Evolutionary conservation across 2,797 vertebrate species (phyloP).

Genomic region (Hafferia zeledoni): DNA sequence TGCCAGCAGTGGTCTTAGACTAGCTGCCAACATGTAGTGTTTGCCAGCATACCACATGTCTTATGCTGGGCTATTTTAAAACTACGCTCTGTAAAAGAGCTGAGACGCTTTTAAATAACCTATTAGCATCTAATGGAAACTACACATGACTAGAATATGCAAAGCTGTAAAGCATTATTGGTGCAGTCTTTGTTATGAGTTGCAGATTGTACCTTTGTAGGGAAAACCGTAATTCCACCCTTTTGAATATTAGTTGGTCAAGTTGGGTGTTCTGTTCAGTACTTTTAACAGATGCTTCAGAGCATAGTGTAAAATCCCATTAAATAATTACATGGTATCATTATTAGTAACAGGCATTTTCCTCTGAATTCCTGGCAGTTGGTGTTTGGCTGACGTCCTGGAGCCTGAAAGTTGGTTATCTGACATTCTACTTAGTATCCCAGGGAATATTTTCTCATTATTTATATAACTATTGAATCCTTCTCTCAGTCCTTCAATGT

Average conservation of each 20-base stretch:
- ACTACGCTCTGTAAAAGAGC: neutral
- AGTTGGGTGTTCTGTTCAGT: neutral
- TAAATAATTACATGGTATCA: neutral
- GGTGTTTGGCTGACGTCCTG: neutral
- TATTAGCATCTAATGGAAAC: neutral
- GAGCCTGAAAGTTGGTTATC: neutral
- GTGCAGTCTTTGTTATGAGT: neutral
- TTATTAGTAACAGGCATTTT: neutral
- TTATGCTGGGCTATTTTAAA: constrained; percentile 58
- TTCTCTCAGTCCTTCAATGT: neutral
- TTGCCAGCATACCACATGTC: constrained; percentile 44
- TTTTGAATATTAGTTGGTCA: neutral
- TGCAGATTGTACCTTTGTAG: neutral
- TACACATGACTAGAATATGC: neutral
- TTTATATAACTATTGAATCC: neutral
- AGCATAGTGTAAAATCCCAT: neutral
- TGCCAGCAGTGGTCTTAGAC: constrained; percentile 27
- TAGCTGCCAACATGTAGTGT: neutral
- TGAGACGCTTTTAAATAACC: neutral
- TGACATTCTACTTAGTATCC: neutral
- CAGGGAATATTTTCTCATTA: neutral
- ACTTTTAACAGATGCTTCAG: neutral
- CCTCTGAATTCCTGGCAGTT: neutral
- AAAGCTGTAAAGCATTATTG: neutral
- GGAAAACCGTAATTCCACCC: neutral